Evolutionary conservation across 2,113 vertebrate genomes (phyloP).

Genomic region (Promerops cafer): DNA sequence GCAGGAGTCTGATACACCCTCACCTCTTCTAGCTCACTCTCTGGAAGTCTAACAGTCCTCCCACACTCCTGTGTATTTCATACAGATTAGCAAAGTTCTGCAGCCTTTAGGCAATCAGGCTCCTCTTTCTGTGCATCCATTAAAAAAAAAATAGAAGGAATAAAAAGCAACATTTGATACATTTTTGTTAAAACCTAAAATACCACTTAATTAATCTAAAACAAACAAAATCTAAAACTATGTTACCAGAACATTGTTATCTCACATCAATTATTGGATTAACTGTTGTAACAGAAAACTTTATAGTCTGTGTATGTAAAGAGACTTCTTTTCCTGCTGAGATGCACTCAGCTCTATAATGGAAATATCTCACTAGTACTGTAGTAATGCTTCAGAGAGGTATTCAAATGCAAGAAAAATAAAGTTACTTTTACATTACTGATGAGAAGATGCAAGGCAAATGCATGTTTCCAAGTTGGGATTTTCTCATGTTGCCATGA

Average conservation of each 20-base stretch:
- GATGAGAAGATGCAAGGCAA: not conserved
- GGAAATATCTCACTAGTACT: not conserved
- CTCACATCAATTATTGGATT: not conserved
- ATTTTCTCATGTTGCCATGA: not conserved
- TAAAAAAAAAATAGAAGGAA: not conserved
- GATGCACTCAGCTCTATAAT: not conserved
- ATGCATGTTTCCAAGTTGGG: not conserved
- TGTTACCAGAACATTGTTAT: not conserved
- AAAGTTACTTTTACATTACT: not conserved
- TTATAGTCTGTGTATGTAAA: rapidly evolving
- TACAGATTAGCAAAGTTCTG: not conserved
- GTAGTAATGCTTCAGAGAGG: not conserved
- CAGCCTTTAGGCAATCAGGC: not conserved
- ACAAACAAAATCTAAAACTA: not conserved
- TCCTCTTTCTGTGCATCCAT: not conserved
- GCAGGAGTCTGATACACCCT: not conserved
- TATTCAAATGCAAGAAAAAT: not conserved
- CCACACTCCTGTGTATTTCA: not conserved
- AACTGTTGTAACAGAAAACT: not conserved
- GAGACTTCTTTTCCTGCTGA: not conserved
- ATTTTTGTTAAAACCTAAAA: not conserved
- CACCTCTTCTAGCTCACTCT: not conserved
- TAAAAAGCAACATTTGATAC: not conserved
- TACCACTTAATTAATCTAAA: not conserved
- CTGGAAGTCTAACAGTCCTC: not conserved